Evolutionary conservation across 2,888 invertebrate species (phyloP), one percentile per base, ranked within the genome.

Genomic region (Diaperis boleti): DNA sequence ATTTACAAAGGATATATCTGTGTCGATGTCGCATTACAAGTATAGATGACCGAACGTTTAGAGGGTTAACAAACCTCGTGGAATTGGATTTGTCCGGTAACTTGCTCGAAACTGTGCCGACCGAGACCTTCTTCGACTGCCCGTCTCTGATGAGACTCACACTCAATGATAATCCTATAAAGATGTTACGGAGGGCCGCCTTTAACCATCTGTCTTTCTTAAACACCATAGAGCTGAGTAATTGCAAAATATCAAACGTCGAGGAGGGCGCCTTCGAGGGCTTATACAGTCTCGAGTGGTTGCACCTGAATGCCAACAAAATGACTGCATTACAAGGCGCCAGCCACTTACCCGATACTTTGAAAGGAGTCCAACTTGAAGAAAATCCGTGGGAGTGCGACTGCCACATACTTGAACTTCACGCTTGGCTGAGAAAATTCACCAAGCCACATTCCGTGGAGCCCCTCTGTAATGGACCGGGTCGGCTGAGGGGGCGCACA

Each of bases 311-410:
- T 74, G 91, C 91, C 68, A 96, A 96, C 83, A 87, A 87, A 74
- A 85, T 96, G 75, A 87, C 88, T 59, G 87, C 87, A 73, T 87
- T 94, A 72, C 86, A 87, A 76, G 91, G 90, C 42, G 61, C 69
- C 41, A 85, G 84, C 61, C 86, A 87, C 75, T 87, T 91, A 72
- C 92, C 93, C n/a, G 88, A 88, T 65, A 88, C 88, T 45, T 83
- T 95, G 70, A 89, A 92, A 72, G 93, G 92, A 60, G 87, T 95
- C 61, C 89, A 92, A 74, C 83, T 95, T 70, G 91, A 94, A 79
- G 90, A 90, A 78, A 95, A 95, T 85, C 90, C 91, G 69, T 95
- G 95, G 95, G 86, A 88, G 71, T 95, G 95, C 81, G 93, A 95
- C 81, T 95, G 95, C 80, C 87, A 89, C 71, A 84, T 95, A 75